phyloP scores from a whole-genome alignment of 1,140 invertebrate genomes.

The Oryctes rhinoceros region DNA sequence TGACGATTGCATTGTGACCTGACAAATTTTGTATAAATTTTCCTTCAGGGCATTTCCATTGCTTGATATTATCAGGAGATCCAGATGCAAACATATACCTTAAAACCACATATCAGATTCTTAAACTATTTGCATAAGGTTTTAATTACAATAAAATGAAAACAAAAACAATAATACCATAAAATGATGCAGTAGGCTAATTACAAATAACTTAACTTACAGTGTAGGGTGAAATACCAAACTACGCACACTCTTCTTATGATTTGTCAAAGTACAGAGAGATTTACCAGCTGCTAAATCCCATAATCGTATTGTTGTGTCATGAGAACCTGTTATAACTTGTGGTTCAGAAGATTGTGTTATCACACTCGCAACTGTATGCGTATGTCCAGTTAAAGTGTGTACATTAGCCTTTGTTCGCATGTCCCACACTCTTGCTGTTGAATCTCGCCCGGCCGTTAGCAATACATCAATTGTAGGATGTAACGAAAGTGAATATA shows the following conservation, averaged over 20 bases:
- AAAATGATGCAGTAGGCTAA: too few species aligned
- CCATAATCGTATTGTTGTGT: constrained; percentile 93
- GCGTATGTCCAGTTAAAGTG: constrained; percentile 95
- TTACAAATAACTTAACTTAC: constrained; percentile 61
- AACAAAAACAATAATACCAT: neutral
- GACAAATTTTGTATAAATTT: constrained; percentile 98
- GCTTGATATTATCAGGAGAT: constrained; percentile 98
- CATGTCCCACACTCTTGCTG: constrained; percentile 98
- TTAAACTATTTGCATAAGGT: too few species aligned
- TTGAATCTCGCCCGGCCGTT: constrained; percentile 94
- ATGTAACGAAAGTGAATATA: constrained; percentile 94
- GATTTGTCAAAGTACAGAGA: constrained; percentile 95
- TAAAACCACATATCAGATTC: constrained; percentile 47
- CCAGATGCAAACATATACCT: constrained; percentile 97
- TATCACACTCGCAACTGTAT: constrained; percentile 94
- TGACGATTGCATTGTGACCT: constrained; percentile 98
- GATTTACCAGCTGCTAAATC: constrained; percentile 96
- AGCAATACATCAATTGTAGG: constrained; percentile 95
- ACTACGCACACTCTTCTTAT: constrained; percentile 97
- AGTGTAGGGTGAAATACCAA: constrained; percentile 90
- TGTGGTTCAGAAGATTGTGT: constrained; percentile 95
- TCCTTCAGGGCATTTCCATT: constrained; percentile 99
- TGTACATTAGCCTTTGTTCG: constrained; percentile 98
- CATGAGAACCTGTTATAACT: constrained; percentile 84
- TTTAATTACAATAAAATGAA: neutral